Evolutionary conservation across 2,797 vertebrate genomes (phyloP), one percentile per base, ranked within the genome.

Genomic region (Centroberyx gerrardi): DNA sequence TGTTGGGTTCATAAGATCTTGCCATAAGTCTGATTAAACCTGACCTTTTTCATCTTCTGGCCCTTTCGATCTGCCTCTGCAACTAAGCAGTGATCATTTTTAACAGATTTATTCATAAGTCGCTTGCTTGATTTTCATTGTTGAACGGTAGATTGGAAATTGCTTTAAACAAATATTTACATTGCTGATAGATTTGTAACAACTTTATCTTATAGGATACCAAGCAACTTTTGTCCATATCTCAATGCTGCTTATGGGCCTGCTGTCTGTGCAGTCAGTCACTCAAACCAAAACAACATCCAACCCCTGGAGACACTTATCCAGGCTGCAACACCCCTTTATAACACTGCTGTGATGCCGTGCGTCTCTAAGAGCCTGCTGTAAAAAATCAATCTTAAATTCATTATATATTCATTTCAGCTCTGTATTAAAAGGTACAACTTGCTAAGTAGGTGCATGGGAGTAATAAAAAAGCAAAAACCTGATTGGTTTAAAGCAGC

Each of bases 341-440:
- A 5, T 52, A 73, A 74, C 74, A 65, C 69, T 33, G 17, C 68
- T 73, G 36, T 14, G 14, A 28, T 44, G 6, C 18, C 10, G n/a
- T 33, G 14, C 14, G 49, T 48, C 56, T 64, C 3, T 3, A 42
- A 36, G n/a, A 63, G 66, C 42, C 64, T 33, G 22, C 75, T 28
- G 49, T 4, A 33, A 51, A 75, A 64, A 73, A 85, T 82, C 40
- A 8, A 79, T 87, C 42, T 31, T 68, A 74, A 87, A 83, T 72
- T 74, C 13, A 80, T 82, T 22, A 22, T 66, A 72, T 14, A 8
- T 58, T 82, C 66, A 56, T 49, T 73, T 68, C 6, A 80, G 51
- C 0, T 0, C 68, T 36, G 28, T 51, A 4, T 81, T 73, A 74
- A 46, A 69, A 64, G 56, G 78, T 36, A 29, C 46, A 6, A 31